Conservation (phyloP, 2,888 invertebrate species). For the Aleiodes leptofemur region DNA sequence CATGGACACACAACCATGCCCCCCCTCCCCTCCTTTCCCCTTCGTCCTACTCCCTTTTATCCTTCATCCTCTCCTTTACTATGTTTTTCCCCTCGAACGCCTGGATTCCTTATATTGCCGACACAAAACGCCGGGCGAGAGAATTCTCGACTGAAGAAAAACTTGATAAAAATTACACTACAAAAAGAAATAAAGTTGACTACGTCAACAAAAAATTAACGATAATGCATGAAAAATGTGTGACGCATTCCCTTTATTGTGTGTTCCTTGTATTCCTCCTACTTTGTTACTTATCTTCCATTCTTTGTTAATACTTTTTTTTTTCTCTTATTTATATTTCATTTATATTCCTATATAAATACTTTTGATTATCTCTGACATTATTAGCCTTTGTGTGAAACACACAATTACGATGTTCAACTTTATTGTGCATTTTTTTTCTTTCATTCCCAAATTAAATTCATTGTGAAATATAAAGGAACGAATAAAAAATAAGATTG, state of each 20-base stretch:
- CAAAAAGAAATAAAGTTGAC: neutral
- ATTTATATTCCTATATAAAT: neutral
- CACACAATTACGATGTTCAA: neutral
- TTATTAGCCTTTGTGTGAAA: conserved; percentile 6
- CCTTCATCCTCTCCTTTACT: neutral
- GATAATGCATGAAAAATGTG: neutral
- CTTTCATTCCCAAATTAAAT: no score
- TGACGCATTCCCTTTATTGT: conserved; percentile 25
- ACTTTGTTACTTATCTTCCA: neutral
- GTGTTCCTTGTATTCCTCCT: conserved; percentile 7
- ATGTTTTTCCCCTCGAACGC: neutral
- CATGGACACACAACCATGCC: neutral
- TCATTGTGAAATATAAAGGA: neutral
- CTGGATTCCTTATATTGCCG: conserved; percentile 10
- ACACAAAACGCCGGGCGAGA: conserved; percentile 19
- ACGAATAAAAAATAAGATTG: neutral
- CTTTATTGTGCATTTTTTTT: neutral
- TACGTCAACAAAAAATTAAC: conserved; percentile 6
- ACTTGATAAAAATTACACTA: conserved; percentile 9
- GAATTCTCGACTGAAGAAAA: neutral
- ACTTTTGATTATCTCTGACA: conserved; percentile 13
- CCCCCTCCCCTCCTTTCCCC: neutral
- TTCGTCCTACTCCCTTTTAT: conserved; percentile 6
- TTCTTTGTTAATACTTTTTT: neutral
- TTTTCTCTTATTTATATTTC: neutral